Evolutionary conservation across 2,888 invertebrate species (phyloP), one percentile per base, ranked within the genome.

Genomic region (Brachypalpus laphriformis): DNA sequence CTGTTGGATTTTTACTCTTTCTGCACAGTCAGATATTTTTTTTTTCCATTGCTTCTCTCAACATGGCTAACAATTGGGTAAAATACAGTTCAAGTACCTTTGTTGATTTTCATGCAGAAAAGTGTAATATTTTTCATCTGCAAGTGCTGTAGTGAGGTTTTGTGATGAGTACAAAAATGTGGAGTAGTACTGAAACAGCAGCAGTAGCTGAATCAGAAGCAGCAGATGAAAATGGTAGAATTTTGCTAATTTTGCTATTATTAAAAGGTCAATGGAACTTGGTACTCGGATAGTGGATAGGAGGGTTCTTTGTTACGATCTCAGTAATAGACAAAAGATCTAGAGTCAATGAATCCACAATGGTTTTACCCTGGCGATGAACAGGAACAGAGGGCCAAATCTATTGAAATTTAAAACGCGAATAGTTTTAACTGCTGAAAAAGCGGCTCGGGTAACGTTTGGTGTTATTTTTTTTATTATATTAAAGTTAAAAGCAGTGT

Each of bases 81-180:
- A 86, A 81, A 81, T 81, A 49, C 76, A 72, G 81, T 86, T 86
- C 81, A 86, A 86, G 76, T 81, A 86, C 86, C 81, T 86, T 81
- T 81, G 74, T 76, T 66, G 72, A 68, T 76, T 66, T 86, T 59
- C 54, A 63, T 80, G 80, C 70, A 85, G 80, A 80, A 85, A 85
- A 85, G 80, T 85, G 80, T 80, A 85, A 85, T 80, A 66, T 80
- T 85, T 75, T 70, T 22, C 70, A 70, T 80, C 65, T 85, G 70
- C 34, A 65, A 66, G 63, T 61, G 3, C n/a, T 61, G 40, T 31
- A 40, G 71, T 68, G 56, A 63, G 74, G 45, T 63, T 74, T 83
- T 70, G 66, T 65, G 37, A 45, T 82, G 61, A 82, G 66, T 51
- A 57, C 22, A 47, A 66, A 65, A 74, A 63, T 51, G 40, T 75